Base-by-base conservation (phyloP, 64 coral and sea anemone genomes). In the Cladopsammia gracilis region DNA sequence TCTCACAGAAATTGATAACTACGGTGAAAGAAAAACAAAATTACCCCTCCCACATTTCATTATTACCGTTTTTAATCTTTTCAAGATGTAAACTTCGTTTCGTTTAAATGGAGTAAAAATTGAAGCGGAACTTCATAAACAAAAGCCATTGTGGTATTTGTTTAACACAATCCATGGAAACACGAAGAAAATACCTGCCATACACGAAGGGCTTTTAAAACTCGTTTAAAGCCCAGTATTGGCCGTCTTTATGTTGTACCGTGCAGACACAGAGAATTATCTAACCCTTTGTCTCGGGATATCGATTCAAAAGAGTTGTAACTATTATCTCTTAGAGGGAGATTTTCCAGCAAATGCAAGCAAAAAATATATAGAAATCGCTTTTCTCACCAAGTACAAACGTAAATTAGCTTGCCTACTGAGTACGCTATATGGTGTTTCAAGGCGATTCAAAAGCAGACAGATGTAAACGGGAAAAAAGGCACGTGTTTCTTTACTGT, bases 181-280 rank as follows among this genome's bases (percentile, higher is more conserved):
- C 34, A 62, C 25, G 25, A 64, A 3, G 43, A 24, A 13, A 45
- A 51, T 59, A 84, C 80, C 80, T 84, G 80, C 43, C 80, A 47
- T 15, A 47, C 57, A 68, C 80, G 16, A 25, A 84, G 43, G 61
- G 43, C 77, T 79, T 60, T 79, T 25, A 79, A 54, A 59, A n/a
- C 77, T 12, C 58, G 58, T 66, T 46, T 49, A 68, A 62, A 51
- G 48, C 18, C 80, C 80, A 68, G n/a, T 84, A 84, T 84, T 80
- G 48, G 72, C 20, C 13, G 3, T 68, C 61, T 84, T 84, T 84
- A 68, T 84, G 62, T 67, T 84, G 80, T 68, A 84, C 62, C 80
- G 58, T 67, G 58, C 62, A 84, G 19, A 84, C 61, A 84, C 58
- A 68, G 62, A 25, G 62, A 84, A 67, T 84, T 84, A 84, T 84